These are phyloP conservation scores for Chinchilla lanigera DNA, from an alignment of 2,113 vertebrate species.

Conservation along the genomic window DNA sequence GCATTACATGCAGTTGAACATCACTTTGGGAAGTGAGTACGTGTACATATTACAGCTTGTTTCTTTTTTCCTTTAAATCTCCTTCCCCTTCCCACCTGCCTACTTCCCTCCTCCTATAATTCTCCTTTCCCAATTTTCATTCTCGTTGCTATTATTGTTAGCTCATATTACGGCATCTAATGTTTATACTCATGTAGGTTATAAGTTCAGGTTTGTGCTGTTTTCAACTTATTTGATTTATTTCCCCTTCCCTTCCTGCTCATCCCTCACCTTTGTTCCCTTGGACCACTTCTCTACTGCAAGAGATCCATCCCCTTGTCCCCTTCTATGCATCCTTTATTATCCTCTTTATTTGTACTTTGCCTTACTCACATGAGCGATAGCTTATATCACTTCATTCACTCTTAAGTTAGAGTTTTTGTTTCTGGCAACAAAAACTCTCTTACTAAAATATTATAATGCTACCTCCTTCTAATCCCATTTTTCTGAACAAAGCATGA, in stretches of 20 bases:
- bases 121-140: not conserved
- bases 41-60: not conserved
- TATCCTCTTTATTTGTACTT: not conserved
- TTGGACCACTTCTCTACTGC: not conserved
- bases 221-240: not conserved
- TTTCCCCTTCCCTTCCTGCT: not conserved
- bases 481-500: constrained; percentile 7
- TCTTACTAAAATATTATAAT: not conserved
- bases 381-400: not conserved
- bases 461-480: not conserved
- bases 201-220: not conserved
- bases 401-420: not conserved
- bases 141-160: not conserved
- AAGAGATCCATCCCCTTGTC: not conserved
- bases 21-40: not conserved
- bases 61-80: not conserved
- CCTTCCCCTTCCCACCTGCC: not conserved
- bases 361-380: not conserved
- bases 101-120: not conserved
- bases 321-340: not conserved
- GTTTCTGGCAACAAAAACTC: not conserved
- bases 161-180: not conserved
- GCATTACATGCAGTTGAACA: not conserved
- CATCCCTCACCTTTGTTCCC: not conserved
- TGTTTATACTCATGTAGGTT: not conserved